Evolutionary conservation across 2,888 invertebrate genomes (phyloP).

Genomic region (Chrysolina americana): DNA sequence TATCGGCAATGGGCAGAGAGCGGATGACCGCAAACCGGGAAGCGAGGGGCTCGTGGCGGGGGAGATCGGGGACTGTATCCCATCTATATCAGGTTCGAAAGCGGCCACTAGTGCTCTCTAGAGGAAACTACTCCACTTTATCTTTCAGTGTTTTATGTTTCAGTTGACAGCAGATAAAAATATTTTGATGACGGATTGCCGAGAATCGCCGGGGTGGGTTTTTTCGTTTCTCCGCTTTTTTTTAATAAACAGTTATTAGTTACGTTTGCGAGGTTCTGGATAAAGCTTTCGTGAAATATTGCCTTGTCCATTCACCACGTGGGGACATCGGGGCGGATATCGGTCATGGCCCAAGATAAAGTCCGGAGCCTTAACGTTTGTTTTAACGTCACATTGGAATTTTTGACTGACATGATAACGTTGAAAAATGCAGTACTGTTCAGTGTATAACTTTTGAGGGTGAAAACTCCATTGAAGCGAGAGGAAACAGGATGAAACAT

Average conservation of each 20-base stretch:
- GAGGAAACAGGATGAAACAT: too few species aligned
- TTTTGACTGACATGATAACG: too few species aligned
- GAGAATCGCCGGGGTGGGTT: constrained; percentile 63
- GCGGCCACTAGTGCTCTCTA: constrained; percentile 64
- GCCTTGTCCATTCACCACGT: constrained; percentile 47
- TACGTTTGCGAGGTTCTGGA: constrained; percentile 58
- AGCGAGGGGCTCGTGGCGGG: constrained; percentile 28
- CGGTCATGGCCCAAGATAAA: too few species aligned
- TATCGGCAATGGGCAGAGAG: constrained; percentile 44
- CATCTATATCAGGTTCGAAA: constrained; percentile 64
- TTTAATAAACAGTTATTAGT: constrained; percentile 67
- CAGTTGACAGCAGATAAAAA: constrained; percentile 70
- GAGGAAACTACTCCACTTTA: constrained; percentile 69
- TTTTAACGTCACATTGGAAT: too few species aligned
- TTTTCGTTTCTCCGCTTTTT: constrained; percentile 65
- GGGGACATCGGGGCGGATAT: too few species aligned
- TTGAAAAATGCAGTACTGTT: too few species aligned
- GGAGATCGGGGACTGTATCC: constrained; percentile 49
- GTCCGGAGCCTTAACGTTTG: too few species aligned
- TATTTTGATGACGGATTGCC: constrained; percentile 69
- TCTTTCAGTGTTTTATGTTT: constrained; percentile 70
- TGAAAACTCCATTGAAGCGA: too few species aligned
- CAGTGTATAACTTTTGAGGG: too few species aligned
- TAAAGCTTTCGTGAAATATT: constrained; percentile 58
- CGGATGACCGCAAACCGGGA: constrained; percentile 35